Evolutionary conservation across 2,797 vertebrate species (phyloP).

Genomic region (Alfaro cultratus): DNA sequence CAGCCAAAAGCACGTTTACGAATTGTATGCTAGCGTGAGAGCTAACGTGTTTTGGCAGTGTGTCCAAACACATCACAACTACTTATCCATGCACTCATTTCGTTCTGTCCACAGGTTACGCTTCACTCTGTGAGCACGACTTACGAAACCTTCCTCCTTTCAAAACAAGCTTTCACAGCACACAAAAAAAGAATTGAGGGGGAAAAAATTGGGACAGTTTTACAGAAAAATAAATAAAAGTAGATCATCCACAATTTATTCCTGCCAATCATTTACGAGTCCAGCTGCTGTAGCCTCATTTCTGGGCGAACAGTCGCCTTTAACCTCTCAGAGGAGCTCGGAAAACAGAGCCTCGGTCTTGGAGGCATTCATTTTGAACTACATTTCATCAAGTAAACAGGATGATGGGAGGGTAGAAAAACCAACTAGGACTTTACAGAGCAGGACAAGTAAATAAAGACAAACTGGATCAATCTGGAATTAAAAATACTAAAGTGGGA

Average conservation of each 20-base stretch:
- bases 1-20: conserved; percentile 10
- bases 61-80: conserved; percentile 26
- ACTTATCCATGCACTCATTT: conserved; percentile 23
- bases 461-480: conserved; percentile 19
- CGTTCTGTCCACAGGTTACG: conserved; percentile 40
- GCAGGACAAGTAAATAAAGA: conserved; percentile 15
- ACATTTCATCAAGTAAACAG: conserved; percentile 50
- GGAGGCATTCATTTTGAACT: conserved; percentile 29
- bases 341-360: conserved; percentile 39
- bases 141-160: conserved; percentile 29
- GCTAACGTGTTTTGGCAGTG: conserved; percentile 30
- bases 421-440: conserved; percentile 24
- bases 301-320: conserved; percentile 41
- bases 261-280: conserved; percentile 69
- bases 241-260: conserved; percentile 56
- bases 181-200: conserved; percentile 7
- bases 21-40: conserved; percentile 2
- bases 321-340: conserved; percentile 49
- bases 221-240: conserved; percentile 11
- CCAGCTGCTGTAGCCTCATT: conserved; percentile 65
- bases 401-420: conserved; percentile 10
- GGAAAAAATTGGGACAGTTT: conserved; percentile 35
- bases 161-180: conserved; percentile 25
- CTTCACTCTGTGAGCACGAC: conserved; percentile 27
- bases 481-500: background rate